Conservation (phyloP, 2,797 vertebrate genomes). For the Merluccius polli region DNA sequence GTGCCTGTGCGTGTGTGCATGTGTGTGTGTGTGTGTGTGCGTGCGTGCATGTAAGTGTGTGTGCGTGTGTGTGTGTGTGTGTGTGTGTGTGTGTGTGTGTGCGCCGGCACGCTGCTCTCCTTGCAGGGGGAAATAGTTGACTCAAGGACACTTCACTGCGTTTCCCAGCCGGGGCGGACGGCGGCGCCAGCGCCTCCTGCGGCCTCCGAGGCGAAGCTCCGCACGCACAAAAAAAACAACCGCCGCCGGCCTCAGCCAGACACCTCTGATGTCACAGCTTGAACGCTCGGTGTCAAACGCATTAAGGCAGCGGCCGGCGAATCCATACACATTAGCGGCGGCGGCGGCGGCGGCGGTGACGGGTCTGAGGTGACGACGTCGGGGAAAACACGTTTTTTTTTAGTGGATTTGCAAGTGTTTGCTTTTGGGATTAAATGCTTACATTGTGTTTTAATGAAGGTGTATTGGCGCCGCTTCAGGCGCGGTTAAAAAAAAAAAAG, state of each 20-base stretch:
- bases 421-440: neutral
- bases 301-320: conserved; percentile 27
- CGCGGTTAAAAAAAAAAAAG: neutral
- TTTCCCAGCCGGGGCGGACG: conserved; percentile 57
- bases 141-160: conserved; percentile 57
- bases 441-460: neutral
- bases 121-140: conserved; percentile 45
- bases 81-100: neutral
- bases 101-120: conserved; percentile 39
- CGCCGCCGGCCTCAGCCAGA: conserved; percentile 59
- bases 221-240: too few species aligned
- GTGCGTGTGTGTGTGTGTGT: too few species aligned
- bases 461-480: neutral
- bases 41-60: too few species aligned
- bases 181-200: conserved; percentile 25
- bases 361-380: neutral
- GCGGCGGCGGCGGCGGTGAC: too few species aligned
- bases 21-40: too few species aligned
- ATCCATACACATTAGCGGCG: neutral
- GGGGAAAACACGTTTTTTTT: neutral
- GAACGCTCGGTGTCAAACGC: conserved; percentile 41
- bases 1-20: too few species aligned
- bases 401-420: neutral
- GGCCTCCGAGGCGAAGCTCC: conserved; percentile 43
- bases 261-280: conserved; percentile 53